Conservation (phyloP, 2,113 vertebrate species). For the Desmodus rotundus region DNA sequence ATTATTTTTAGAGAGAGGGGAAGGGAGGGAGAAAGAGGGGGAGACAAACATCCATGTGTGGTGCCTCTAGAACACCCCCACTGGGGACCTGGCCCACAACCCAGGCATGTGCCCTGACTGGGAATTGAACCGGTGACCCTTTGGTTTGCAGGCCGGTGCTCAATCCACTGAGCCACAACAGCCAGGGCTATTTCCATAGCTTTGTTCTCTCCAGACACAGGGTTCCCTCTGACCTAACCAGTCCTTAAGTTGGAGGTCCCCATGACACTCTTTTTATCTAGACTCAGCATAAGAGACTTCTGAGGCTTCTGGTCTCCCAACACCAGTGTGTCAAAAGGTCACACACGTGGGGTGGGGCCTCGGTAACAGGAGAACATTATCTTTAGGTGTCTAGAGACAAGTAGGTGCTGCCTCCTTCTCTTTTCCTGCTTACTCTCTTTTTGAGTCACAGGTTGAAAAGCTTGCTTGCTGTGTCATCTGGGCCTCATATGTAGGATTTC, state of each 20-base stretch:
- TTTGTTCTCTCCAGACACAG: background rate
- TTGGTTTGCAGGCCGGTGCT: no score
- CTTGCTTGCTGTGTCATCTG: background rate
- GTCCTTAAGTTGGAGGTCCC: background rate
- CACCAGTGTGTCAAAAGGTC: background rate
- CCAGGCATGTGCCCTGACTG: no score
- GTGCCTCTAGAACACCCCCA: no score
- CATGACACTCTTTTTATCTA: constrained; percentile 14
- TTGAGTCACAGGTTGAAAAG: constrained; percentile 19
- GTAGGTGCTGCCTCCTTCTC: background rate
- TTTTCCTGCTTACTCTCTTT: background rate
- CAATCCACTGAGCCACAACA: no score
- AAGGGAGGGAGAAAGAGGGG: no score
- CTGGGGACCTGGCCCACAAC: no score
- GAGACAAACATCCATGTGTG: no score
- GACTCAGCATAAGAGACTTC: background rate
- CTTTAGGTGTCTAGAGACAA: background rate
- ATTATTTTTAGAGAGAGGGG: no score
- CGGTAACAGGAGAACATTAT: background rate
- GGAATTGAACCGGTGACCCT: no score
- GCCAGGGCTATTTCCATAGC: background rate
- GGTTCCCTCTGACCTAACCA: background rate
- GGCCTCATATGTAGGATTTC: background rate
- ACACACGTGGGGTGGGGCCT: background rate
- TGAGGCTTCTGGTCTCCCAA: background rate